phyloP scores from a whole-genome alignment of 2,888 invertebrate genomes.

The Agrochola lychnidis region DNA sequence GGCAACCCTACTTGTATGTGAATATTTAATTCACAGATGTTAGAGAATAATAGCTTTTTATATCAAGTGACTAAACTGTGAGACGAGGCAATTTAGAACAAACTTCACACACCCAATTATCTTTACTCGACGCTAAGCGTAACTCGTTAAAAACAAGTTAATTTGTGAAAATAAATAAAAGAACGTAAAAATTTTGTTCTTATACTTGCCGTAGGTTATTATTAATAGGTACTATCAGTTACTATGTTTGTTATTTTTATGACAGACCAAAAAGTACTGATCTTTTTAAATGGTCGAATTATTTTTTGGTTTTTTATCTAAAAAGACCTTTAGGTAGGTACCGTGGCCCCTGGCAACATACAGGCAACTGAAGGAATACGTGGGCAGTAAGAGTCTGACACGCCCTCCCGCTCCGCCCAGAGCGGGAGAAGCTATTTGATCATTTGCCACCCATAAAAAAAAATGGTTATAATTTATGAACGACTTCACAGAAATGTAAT shows the following conservation, averaged over 20 bases:
- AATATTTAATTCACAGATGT: neutral
- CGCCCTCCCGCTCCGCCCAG: too few relatives aligned
- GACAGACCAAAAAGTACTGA: too few relatives aligned
- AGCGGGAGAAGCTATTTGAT: too few relatives aligned
- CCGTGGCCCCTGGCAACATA: too few relatives aligned
- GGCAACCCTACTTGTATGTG: neutral
- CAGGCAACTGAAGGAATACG: too few relatives aligned
- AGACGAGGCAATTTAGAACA: neutral
- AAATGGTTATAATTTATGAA: neutral
- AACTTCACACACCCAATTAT: constrained; percentile 8
- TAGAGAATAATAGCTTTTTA: neutral
- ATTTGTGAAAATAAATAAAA: neutral
- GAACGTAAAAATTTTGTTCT: neutral
- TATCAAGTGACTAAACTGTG: neutral
- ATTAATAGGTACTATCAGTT: neutral
- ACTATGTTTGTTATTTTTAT: neutral
- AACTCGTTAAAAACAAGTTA: neutral
- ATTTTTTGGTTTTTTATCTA: neutral
- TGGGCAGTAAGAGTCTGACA: too few relatives aligned
- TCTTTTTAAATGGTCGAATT: too few relatives aligned
- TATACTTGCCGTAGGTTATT: neutral
- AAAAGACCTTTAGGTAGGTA: too few relatives aligned
- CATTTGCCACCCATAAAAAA: too few relatives aligned
- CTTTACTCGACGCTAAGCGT: neutral
- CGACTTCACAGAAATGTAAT: neutral